Evolutionary conservation across 2,113 vertebrate species (phyloP), one percentile per base, ranked within the genome.

Genomic region (Spea multiplicata): DNA sequence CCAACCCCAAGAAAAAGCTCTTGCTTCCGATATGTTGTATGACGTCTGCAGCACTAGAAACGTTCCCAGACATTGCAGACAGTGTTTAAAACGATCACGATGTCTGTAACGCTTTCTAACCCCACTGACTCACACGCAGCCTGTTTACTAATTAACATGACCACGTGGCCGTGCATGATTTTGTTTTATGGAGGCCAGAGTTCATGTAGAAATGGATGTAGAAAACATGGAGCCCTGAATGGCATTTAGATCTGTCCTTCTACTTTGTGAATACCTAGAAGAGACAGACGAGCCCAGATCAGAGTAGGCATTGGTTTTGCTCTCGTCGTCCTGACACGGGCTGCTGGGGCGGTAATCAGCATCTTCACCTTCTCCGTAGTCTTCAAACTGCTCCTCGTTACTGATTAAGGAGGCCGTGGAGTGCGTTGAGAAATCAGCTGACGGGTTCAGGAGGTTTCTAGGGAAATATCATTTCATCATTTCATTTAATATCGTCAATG

Each of bases 341-440:
- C 96, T 98, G 91, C 93, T 94, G 82, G 96, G 94, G 84, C 86
- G 89, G 85, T 93, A 98, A 86, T 99, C 97, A 48, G 91, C 93
- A 4, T 98, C 97, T 14, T 96, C 96, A 5, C 93, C 95, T 86
- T 96, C 97, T 4, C 97, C 97, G 57, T 99, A 99, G 88, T 99
- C 97, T 89, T 98, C 97, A 87, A 99, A 99, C 86, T 99, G 97
- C 78, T 99, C 97, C 90, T 99, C 97, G 8, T 92, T 97, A 86
- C 93, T 94, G 85, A 94, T 91, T 83, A 99, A 91, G 8, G 96
- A 98, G 81, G 95, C 88, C 0, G 96, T 95, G 44, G 97, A 98
- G 77, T 92, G 96, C 0, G 95, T 95, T 4, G 96, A 99, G 13
- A 96, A 89, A 90, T 97, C 95, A 66, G 95, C 93, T 0, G 93